phyloP scores from a whole-genome alignment of 1,140 invertebrate genomes.

The Heliconius eleuchia region DNA sequence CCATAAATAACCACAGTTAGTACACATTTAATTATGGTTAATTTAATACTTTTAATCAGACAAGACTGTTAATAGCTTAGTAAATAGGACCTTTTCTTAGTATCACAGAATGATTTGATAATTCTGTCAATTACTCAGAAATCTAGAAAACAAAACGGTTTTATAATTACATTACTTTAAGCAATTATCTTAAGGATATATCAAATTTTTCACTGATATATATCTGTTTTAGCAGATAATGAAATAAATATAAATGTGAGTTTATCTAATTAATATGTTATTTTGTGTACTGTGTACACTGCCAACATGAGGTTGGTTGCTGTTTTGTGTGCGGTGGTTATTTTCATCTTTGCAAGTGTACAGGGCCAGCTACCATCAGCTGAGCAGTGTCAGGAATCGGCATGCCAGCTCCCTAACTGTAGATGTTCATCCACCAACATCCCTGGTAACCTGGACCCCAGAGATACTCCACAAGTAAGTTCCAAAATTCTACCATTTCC shows the following conservation, averaged over 20 bases:
- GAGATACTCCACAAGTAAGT: constrained; percentile 75
- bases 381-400: constrained; percentile 47
- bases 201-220: neutral
- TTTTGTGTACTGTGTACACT: neutral
- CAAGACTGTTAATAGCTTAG: too few species aligned
- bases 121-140: neutral
- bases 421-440: constrained; percentile 75
- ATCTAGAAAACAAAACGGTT: neutral
- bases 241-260: neutral
- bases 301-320: constrained; percentile 11
- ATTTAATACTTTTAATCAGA: too few species aligned
- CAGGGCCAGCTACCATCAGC: constrained; percentile 42
- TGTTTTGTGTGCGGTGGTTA: neutral
- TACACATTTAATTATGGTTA: too few species aligned
- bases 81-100: too few species aligned
- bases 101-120: too few species aligned
- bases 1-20: too few species aligned
- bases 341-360: neutral
- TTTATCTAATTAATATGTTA: neutral
- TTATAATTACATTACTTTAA: neutral
- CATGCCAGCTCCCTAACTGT: constrained; percentile 73
- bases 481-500: neutral
- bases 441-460: constrained; percentile 64
- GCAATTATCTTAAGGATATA: neutral
- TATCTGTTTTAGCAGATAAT: neutral